These are phyloP conservation scores for Tarsius wallacei DNA, from an alignment of 2,797 vertebrate species.

Conservation along the genomic window DNA sequence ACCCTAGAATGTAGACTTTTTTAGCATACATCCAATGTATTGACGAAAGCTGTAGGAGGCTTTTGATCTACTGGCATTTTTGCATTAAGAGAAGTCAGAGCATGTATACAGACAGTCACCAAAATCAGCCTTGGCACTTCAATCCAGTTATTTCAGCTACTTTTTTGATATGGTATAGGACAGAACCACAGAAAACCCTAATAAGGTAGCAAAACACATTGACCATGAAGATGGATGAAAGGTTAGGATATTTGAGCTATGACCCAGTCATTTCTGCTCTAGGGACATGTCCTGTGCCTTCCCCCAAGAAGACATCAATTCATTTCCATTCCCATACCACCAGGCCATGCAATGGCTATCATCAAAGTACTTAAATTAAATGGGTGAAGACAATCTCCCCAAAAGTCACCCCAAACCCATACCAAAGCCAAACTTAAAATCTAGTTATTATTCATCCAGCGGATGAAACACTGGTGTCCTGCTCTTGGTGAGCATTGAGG, in stretches of 20 bases:
- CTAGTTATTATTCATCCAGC: not conserved
- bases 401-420: not conserved
- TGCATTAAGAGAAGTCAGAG: constrained; percentile 35
- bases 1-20: constrained; percentile 23
- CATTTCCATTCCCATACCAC: too few species aligned
- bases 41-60: not conserved
- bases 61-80: constrained; percentile 9
- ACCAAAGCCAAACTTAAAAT: not conserved
- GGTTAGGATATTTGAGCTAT: not conserved
- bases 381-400: not conserved
- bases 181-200: not conserved
- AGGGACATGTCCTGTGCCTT: not conserved
- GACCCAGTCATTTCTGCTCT: not conserved
- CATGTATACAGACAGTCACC: not conserved
- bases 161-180: not conserved
- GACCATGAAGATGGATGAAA: not conserved
- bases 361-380: not conserved
- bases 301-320: not conserved
- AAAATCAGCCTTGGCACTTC: not conserved
- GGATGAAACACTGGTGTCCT: not conserved
- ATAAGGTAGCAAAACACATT: not conserved
- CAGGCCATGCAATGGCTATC: not conserved
- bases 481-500: too few species aligned
- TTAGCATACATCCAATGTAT: not conserved
- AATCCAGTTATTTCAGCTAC: not conserved